Conservation (phyloP, 2,888 invertebrate genomes). For the Hedychridium roseum region DNA sequence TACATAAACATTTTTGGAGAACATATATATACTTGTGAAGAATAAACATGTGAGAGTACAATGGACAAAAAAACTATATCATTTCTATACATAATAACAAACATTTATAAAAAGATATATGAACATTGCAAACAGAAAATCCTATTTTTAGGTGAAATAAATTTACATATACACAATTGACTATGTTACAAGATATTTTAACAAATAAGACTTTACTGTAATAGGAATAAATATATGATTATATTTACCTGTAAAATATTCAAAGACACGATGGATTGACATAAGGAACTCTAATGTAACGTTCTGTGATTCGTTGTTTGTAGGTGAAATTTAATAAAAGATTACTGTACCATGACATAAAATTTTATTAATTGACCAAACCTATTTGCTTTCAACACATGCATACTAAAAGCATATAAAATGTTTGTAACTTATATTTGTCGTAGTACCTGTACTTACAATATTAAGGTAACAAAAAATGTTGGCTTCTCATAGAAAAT, state of each 20-base stretch:
- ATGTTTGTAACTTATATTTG: no score
- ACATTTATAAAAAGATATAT: conserved; percentile 57
- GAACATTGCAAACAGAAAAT: conserved; percentile 51
- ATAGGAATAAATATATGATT: conserved; percentile 61
- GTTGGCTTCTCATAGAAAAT: no score
- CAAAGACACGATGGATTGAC: conserved; percentile 60
- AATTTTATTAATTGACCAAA: no score
- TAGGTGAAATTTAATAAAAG: conserved; percentile 65
- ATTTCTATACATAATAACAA: conserved; percentile 52
- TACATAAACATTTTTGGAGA: conserved; percentile 40
- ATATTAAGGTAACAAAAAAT: no score
- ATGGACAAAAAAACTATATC: conserved; percentile 56
- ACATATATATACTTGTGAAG: conserved; percentile 37
- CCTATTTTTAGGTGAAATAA: conserved; percentile 61
- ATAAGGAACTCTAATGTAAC: conserved; percentile 64
- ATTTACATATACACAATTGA: conserved; percentile 60
- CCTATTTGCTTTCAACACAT: background rate
- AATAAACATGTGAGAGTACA: conserved; percentile 54
- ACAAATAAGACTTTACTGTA: conserved; percentile 61
- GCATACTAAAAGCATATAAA: background rate
- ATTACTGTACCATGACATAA: conserved; percentile 57
- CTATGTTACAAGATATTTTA: conserved; percentile 62
- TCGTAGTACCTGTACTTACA: no score
- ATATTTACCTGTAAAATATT: conserved; percentile 63
- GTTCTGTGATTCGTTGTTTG: conserved; percentile 65